Percentiles rank a stretch among this genome's conserved stretches.
phyloP scores from a whole-genome alignment of 2,888 invertebrate genomes.

The Girardia tigrina region DNA sequence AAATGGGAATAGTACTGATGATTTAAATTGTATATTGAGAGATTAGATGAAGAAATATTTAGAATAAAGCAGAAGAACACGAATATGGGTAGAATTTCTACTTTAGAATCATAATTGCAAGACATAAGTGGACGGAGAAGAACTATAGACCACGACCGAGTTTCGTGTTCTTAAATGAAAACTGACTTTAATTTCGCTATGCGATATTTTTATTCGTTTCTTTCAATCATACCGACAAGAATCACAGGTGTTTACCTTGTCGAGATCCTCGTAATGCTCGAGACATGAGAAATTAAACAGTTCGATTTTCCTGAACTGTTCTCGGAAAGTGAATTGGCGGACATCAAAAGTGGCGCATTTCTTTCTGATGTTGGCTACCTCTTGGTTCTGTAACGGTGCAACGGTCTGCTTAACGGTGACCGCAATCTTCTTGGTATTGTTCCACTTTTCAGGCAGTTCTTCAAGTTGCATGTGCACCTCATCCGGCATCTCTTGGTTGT shows the following conservation, averaged over 20 bases:
- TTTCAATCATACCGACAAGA: background rate
- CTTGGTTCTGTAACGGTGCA: constrained; percentile 79
- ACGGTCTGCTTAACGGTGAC: constrained; percentile 80
- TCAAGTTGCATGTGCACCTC: constrained; percentile 77
- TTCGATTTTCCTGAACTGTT: constrained; percentile 61
- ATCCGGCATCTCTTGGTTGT: constrained; percentile 88
- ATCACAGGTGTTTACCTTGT: too few species aligned
- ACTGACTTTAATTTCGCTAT: too few species aligned
- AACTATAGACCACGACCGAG: too few species aligned
- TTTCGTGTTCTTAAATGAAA: too few species aligned
- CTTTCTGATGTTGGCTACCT: constrained; percentile 75
- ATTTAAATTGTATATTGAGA: too few species aligned
- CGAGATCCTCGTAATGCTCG: constrained; percentile 46
- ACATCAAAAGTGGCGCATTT: constrained; percentile 71
- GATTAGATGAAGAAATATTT: too few species aligned
- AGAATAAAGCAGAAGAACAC: too few species aligned
- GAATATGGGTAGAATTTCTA: too few species aligned
- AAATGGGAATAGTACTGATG: too few species aligned
- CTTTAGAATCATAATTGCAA: too few species aligned
- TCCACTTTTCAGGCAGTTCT: constrained; percentile 89
- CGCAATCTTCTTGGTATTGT: constrained; percentile 77
- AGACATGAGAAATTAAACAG: constrained; percentile 49
- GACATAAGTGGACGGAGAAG: too few species aligned
- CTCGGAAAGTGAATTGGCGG: constrained; percentile 67
- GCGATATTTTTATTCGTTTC: too few species aligned